These are phyloP conservation scores for Setipinna tenuifilis DNA, from an alignment of 2,797 vertebrate species.

Conservation along the genomic window DNA sequence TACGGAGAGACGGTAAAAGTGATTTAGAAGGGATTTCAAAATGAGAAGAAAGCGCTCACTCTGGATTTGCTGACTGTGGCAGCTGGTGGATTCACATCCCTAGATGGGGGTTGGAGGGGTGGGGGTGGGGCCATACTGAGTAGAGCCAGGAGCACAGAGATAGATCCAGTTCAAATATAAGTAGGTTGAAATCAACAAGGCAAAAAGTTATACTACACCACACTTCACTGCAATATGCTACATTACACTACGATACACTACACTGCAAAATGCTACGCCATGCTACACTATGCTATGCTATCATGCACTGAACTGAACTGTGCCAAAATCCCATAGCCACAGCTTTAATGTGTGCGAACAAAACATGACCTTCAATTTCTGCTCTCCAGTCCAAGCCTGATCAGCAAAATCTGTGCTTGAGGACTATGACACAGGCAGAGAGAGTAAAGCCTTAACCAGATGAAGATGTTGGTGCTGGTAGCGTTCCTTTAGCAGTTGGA, in stretches of 20 bases:
- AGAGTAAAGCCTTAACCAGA: not conserved
- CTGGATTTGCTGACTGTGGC: not conserved
- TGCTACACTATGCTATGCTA: not conserved
- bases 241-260: too few species aligned
- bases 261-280: too few species aligned
- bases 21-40: constrained; percentile 1
- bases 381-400: not conserved
- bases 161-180: not conserved
- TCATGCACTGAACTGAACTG: not conserved
- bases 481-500: not conserved
- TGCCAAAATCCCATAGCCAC: not conserved
- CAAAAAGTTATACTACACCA: not conserved
- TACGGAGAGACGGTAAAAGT: not conserved
- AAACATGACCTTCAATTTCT: constrained; percentile 4
- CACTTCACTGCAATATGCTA: not conserved
- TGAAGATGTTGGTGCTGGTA: constrained; percentile 7
- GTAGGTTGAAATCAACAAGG: not conserved
- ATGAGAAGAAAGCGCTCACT: not conserved
- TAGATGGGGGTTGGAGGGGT: too few species aligned
- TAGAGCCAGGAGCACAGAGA: not conserved
- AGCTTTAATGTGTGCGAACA: not conserved
- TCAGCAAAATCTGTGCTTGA: not conserved
- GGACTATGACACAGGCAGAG: too few species aligned
- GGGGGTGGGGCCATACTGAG: not conserved
- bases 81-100: not conserved